Base-by-base conservation (phyloP, 2,113 vertebrate genomes). In the Chrysochloris asiatica region DNA sequence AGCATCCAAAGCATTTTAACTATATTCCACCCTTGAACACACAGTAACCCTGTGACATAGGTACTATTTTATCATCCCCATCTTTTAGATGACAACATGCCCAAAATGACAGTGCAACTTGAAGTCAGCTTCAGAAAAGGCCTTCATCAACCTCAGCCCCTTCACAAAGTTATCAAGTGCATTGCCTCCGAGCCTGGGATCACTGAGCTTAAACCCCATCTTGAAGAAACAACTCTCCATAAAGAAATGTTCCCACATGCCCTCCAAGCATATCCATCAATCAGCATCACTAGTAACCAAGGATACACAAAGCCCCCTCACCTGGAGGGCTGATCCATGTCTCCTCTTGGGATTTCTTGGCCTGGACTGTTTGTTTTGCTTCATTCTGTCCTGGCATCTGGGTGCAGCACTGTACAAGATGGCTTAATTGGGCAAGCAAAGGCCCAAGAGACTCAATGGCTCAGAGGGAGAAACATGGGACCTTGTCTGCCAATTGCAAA, bases 311-410 rank as follows among this genome's bases (percentile, higher is more conserved):
- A 54, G n/a, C 6, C 41, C 22, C 71, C 96, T 96, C 88, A 96
- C 92, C 95, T 95, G 85, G 36, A 63, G 6, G 41, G 59, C 30
- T 33, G 2, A 26, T 78, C 65, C 83, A 86, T 48, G 92, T 90
- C 93, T 41, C 75, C 16, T 90, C 65, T 92, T 94, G 43, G 30
- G 59, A 4, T 93, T 95, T 67, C 6, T 52, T 89, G 88, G 63
- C 7, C 11, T 7, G 36, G 41, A 21, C 72, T 90, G 93, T 92
- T 96, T 96, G 67, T 92, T 93, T 69, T 73, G 94, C 88, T 96
- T 96, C 95, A 97, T 97, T 50, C 43, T 97, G 67, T 65, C 79
- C 77, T 89, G 93, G 92, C 72, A 93, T 92, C 77, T 83, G 45
- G 77, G 52, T 75, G 22, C 61, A 69, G 61, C 26, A 73, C 86